Percentiles rank a stretch among this genome's conserved stretches.
Evolutionary conservation across 2,797 vertebrate genomes (phyloP).

Genomic region (Discoglossus pictus): DNA sequence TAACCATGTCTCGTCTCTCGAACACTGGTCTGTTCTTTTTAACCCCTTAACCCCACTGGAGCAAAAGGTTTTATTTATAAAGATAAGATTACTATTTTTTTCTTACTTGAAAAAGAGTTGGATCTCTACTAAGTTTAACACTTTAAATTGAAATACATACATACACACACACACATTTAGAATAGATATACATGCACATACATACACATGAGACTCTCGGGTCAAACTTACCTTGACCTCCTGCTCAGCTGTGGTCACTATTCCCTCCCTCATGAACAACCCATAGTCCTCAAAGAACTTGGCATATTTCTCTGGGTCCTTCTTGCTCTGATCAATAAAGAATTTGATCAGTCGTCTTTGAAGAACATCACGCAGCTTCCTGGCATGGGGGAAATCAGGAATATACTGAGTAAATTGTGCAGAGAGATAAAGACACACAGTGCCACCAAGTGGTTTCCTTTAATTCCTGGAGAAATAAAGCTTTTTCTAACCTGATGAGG

Average conservation of each 20-base stretch:
- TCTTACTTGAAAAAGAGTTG: too few species aligned
- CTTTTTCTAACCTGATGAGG: constrained; percentile 83
- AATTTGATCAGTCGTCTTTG: constrained; percentile 93
- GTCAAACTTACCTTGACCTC: constrained; percentile 80
- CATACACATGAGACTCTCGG: background rate
- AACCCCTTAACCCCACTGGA: too few species aligned
- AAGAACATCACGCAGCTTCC: constrained; percentile 89
- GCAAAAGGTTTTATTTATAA: too few species aligned
- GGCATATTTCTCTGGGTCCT: constrained; percentile 88
- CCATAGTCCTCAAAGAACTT: constrained; percentile 93
- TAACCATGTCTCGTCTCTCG: too few species aligned
- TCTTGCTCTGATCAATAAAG: constrained; percentile 91
- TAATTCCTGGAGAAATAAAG: too few species aligned
- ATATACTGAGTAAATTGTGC: too few species aligned
- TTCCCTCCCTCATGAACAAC: constrained; percentile 94
- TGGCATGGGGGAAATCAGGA: constrained; percentile 55
- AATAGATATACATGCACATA: background rate
- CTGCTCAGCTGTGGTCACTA: constrained; percentile 88
- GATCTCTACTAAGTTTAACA: too few species aligned
- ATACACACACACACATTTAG: background rate
- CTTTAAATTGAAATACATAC: too few species aligned
- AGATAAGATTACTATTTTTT: too few species aligned
- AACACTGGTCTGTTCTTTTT: too few species aligned
- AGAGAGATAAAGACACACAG: too few species aligned
- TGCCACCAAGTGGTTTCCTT: too few species aligned